A percentile compares a stretch with the other conserved stretches of the same genome.
Conservation (phyloP, 2,888 invertebrate genomes). For the Stenurella melanura region DNA sequence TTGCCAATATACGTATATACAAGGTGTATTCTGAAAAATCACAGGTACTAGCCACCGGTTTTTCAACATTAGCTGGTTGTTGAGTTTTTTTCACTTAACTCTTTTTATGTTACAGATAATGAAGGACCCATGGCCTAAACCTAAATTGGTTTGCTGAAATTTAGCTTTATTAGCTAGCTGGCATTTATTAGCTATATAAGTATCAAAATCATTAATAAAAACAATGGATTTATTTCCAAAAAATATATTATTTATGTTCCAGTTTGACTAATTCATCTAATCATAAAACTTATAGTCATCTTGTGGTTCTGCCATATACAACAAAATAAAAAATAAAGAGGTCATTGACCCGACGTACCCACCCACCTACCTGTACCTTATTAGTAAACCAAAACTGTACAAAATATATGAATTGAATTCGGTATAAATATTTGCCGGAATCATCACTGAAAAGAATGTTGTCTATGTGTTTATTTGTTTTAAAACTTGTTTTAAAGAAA, state of each 20-base stretch:
- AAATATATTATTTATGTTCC: not conserved
- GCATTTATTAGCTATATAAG: too few relatives aligned
- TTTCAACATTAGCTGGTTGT: too few relatives aligned
- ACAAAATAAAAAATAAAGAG: slow-evolving; percentile 13
- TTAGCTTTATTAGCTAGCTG: too few relatives aligned
- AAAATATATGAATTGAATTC: slow-evolving; percentile 25
- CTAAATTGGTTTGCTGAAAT: too few relatives aligned
- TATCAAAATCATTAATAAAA: too few relatives aligned
- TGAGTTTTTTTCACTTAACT: too few relatives aligned
- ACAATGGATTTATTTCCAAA: not conserved
- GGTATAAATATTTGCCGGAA: slow-evolving; percentile 8
- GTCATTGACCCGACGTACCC: slow-evolving; percentile 19
- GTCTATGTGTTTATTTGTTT: not conserved
- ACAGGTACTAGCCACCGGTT: too few relatives aligned
- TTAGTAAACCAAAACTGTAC: slow-evolving; percentile 36
- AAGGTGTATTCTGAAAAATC: not conserved
- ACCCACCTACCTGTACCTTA: slow-evolving; percentile 28
- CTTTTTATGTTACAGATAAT: too few relatives aligned
- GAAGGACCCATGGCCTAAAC: too few relatives aligned
- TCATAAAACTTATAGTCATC: not conserved
- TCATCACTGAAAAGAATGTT: not conserved
- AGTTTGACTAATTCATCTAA: not conserved
- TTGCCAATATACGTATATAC: not conserved
- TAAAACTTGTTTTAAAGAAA: not conserved
- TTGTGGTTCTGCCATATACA: not conserved